Base-by-base conservation (phyloP, 2,113 vertebrate species). In the Corythaeola cristata region DNA sequence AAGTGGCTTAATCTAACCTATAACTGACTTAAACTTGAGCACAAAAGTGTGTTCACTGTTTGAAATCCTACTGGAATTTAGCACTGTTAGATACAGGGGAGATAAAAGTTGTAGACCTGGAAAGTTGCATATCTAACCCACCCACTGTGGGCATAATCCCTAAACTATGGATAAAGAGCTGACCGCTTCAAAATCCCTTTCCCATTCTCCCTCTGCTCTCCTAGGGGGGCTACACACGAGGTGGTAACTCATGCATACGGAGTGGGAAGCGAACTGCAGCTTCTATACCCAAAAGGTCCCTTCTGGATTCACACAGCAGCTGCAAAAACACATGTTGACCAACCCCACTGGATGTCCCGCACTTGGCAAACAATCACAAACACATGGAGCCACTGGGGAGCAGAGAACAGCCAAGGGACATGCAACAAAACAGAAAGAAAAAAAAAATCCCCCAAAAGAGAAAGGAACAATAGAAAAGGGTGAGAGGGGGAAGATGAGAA, bases 241-340 rank as follows among this genome's bases (percentile, higher is more conserved):
- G 41, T 15, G 17, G 26, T 88, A 81, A 79, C 81, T 82, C 90
- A 50, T 16, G 53, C 58, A 75, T 14, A 45, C 28, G 41, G 77
- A 92, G 58, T 5, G 28, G 73, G 62, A 76, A 62, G 18, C 39
- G 47, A 91, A 79, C 33, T 89, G 66, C 60, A 92, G 58, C 58
- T 89, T 89, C 76, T 30, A 1, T 18, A 53, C 26, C 73, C 74
- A 82, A 24, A 82, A 53, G 1, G 11, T 76, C 78, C 66, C 69
- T 79, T 91, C 81, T 89, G 69, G 53, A 69, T 62, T 94, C 92
- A 64, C 4, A 24, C 10, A 81, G 60, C 96, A 97, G 77, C 86
- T 97, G 84, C 80, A 95, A 95, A 93, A 96, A 85, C 86, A 89
- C 8, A 3, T 9, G 21, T 9, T 85, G 77, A 66, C 76, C 86